A percentile compares a stretch with the other conserved stretches of the same genome.
phyloP scores from a whole-genome alignment of 2,113 vertebrate species.

The Cinclus cinclus region DNA sequence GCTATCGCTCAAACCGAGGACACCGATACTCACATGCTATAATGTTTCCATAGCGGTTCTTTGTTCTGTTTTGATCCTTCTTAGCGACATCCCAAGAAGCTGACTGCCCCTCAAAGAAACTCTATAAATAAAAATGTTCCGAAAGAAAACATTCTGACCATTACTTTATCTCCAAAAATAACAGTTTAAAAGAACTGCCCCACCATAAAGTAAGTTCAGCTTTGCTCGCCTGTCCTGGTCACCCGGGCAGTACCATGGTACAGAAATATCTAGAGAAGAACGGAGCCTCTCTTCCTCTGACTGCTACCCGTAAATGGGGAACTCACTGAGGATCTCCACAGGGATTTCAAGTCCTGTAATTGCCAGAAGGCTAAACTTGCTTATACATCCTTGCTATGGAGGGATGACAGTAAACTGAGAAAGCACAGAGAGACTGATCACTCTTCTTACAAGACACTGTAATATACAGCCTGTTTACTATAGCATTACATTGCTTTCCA shows the following conservation, averaged over 20 bases:
- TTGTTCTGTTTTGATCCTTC: slow-evolving; percentile 98
- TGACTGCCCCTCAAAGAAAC: slow-evolving; percentile 99
- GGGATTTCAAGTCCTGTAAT: slow-evolving; percentile 9
- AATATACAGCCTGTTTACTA: neutral
- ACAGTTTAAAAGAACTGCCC: slow-evolving; percentile 38
- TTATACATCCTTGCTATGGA: neutral
- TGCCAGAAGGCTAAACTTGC: neutral
- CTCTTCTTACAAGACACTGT: neutral
- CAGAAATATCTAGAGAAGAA: slow-evolving; percentile 8
- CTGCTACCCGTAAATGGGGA: neutral
- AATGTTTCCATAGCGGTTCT: slow-evolving; percentile 99
- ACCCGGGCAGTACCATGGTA: neutral
- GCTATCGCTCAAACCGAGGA: neutral
- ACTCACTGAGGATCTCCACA: neutral
- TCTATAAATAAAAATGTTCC: slow-evolving; percentile 83
- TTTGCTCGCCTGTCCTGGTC: neutral
- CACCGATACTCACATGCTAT: slow-evolving; percentile 92
- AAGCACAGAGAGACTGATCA: neutral
- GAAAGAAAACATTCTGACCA: slow-evolving; percentile 62
- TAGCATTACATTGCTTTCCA: neutral
- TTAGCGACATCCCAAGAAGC: slow-evolving; percentile 99
- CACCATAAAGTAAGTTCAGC: slow-evolving; percentile 6
- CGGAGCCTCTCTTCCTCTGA: neutral
- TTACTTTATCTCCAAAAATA: slow-evolving; percentile 58
- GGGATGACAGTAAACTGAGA: neutral